Evolutionary conservation across 2,113 vertebrate species (phyloP).

Genomic region (Cyphomyrus discorhynchus): DNA sequence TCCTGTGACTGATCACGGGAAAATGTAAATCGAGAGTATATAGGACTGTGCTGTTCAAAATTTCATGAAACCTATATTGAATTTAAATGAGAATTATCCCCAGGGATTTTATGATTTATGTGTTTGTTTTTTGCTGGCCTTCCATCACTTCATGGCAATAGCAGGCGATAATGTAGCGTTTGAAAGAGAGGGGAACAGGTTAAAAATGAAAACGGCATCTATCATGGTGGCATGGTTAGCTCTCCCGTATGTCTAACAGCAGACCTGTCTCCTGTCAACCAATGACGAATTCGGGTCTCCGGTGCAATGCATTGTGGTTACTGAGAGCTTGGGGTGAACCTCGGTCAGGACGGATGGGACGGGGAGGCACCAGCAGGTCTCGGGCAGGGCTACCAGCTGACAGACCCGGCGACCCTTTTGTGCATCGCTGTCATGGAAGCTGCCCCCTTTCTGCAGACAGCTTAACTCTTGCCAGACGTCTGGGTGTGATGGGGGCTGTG

Average conservation of each 20-base stretch:
- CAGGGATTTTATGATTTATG: conserved; percentile 18
- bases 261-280: not conserved
- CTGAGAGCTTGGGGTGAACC: not conserved
- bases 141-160: not conserved
- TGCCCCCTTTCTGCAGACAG: not conserved
- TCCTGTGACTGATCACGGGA: not conserved
- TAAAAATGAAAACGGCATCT: not conserved
- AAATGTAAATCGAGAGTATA: not conserved
- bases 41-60: conserved; percentile 12
- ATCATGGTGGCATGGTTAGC: not conserved
- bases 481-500: not conserved
- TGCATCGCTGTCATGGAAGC: not conserved
- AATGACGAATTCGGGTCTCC: not conserved
- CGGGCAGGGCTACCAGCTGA: not conserved
- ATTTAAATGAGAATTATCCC: conserved; percentile 50
- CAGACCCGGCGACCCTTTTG: not conserved
- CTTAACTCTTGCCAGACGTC: not conserved
- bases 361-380: not conserved
- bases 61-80: conserved; percentile 35
- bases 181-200: not conserved
- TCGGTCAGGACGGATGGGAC: not conserved
- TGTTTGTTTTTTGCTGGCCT: conserved; percentile 3
- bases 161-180: not conserved
- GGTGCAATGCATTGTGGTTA: not conserved
- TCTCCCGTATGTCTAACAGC: not conserved